These are phyloP conservation scores for Conops quadrifasciatus DNA, from an alignment of 2,888 invertebrate species.

Conservation along the genomic window DNA sequence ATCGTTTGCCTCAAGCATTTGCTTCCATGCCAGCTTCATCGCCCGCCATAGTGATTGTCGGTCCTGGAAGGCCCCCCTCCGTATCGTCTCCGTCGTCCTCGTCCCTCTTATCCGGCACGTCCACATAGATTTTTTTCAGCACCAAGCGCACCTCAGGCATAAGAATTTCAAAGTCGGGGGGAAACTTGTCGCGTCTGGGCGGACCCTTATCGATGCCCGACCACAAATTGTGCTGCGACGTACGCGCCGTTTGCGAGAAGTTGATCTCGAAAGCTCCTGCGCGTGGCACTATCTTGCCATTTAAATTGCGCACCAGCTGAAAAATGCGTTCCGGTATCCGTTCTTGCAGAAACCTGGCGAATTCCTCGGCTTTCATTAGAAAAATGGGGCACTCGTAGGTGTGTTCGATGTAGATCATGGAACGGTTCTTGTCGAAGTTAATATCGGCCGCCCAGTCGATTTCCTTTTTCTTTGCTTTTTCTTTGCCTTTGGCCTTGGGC, in stretches of 20 bases:
- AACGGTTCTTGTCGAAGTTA: conserved; percentile 56
- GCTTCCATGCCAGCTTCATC: not conserved
- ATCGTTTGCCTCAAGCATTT: not conserved
- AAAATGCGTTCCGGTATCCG: conserved; percentile 56
- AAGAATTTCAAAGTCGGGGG: conserved; percentile 48
- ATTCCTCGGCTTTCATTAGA: conserved; percentile 55
- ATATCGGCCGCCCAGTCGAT: conserved; percentile 57
- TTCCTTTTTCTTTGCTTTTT: conserved; percentile 45
- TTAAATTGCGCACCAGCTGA: conserved; percentile 53
- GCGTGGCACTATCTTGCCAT: conserved; percentile 52
- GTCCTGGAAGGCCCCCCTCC: not conserved
- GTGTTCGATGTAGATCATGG: conserved; percentile 59
- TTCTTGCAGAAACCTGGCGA: conserved; percentile 47
- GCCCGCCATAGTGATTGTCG: not conserved
- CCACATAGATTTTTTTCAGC: conserved; percentile 59
- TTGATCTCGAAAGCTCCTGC: conserved; percentile 58
- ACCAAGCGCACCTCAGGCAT: conserved; percentile 53
- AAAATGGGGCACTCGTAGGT: conserved; percentile 60
- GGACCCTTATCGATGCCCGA: conserved; percentile 58
- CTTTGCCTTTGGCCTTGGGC: conserved; percentile 33
- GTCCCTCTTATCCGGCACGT: conserved; percentile 45
- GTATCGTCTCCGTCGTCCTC: conserved; percentile 40
- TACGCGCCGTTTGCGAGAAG: conserved; percentile 58
- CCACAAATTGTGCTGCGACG: conserved; percentile 53
- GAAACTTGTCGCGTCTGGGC: conserved; percentile 61